phyloP scores from a whole-genome alignment of 1,140 invertebrate species.

The Charaxes varanes region DNA sequence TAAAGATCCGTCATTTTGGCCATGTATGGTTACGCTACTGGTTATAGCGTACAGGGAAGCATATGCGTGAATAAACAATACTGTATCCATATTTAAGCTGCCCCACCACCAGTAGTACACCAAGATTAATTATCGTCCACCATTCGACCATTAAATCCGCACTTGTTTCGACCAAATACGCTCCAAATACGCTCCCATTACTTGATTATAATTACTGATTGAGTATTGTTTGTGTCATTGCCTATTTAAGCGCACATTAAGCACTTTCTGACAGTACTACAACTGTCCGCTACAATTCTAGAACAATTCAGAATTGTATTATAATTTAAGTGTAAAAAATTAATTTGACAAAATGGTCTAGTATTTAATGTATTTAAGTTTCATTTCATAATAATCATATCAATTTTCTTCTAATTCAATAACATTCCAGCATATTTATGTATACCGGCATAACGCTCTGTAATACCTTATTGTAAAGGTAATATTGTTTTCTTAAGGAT shows the following conservation, averaged over 20 bases:
- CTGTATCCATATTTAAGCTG: slow-evolving; percentile 11
- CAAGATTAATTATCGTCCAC: slow-evolving; percentile 12
- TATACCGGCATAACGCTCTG: no score
- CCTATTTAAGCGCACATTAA: not conserved
- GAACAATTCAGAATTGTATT: no score
- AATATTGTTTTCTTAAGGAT: no score
- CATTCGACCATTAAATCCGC: slow-evolving; percentile 9
- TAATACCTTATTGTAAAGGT: no score
- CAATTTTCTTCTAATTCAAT: no score
- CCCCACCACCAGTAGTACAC: slow-evolving; percentile 7
- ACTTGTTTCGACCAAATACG: slow-evolving; percentile 4
- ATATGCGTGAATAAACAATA: slow-evolving; percentile 9
- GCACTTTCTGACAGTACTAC: not conserved
- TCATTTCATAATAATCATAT: no score
- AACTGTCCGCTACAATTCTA: no score
- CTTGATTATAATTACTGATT: slow-evolving; percentile 3
- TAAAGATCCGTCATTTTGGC: no score
- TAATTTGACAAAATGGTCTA: no score
- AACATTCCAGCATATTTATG: no score
- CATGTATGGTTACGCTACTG: not conserved
- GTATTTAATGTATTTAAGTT: no score
- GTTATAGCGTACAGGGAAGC: not conserved
- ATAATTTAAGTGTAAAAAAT: no score
- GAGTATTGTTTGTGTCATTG: not conserved
- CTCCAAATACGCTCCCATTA: slow-evolving; percentile 10